Percentiles rank a stretch among this genome's conserved stretches.
Conservation (phyloP, 2,797 vertebrate genomes). For the Champsocephalus gunnari region DNA sequence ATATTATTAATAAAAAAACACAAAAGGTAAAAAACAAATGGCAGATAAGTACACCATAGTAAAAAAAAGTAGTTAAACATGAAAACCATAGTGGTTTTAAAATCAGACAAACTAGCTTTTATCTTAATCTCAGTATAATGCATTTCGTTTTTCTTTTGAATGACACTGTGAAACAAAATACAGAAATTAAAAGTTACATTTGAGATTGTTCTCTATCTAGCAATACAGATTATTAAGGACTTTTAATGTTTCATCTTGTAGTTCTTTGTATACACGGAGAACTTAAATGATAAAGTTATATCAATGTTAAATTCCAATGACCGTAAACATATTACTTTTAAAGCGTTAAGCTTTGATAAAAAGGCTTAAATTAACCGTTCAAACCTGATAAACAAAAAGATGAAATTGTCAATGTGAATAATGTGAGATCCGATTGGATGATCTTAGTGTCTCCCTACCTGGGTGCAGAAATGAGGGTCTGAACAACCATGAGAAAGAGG, state of each 20-base stretch:
- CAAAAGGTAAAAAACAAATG: no score
- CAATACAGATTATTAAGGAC: neutral
- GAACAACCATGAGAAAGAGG: slow-evolving; percentile 82
- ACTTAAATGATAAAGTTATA: neutral
- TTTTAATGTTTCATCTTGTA: no score
- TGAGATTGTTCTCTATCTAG: neutral
- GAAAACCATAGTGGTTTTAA: neutral
- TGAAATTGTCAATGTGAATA: neutral
- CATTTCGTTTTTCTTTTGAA: no score
- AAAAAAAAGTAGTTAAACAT: no score
- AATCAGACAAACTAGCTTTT: neutral
- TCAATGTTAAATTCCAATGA: neutral
- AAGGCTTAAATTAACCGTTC: neutral
- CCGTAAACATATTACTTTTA: neutral
- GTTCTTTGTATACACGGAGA: neutral
- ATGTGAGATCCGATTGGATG: neutral
- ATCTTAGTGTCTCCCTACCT: slow-evolving; percentile 60
- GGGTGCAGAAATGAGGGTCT: slow-evolving; percentile 77
- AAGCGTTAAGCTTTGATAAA: neutral
- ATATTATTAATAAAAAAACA: no score
- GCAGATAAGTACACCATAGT: no score
- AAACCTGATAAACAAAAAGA: neutral
- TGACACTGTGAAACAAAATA: no score
- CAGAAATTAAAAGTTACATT: neutral
- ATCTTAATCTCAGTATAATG: no score